Evolutionary conservation across 2,113 vertebrate species (phyloP).

Genomic region (Petrocephalus zakoni): DNA sequence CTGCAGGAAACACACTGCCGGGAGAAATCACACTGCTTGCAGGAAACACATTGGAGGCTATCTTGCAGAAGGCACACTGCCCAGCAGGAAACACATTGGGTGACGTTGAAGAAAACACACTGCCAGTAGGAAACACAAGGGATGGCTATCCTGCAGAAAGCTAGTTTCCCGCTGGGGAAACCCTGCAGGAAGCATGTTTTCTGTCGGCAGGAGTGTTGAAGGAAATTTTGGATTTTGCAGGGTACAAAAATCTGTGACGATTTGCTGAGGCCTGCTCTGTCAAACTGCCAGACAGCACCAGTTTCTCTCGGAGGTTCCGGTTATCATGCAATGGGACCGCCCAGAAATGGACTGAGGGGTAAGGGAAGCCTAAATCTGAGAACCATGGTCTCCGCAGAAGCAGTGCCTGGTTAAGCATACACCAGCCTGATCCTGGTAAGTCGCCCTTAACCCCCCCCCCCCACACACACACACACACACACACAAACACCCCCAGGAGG

Average conservation of each 20-base stretch:
- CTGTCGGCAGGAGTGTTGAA: neutral
- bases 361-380: neutral
- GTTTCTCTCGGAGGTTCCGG: neutral
- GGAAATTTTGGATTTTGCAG: neutral
- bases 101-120: too few relatives aligned
- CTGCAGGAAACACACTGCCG: too few relatives aligned
- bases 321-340: neutral
- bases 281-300: neutral
- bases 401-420: neutral
- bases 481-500: too few relatives aligned
- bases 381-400: neutral
- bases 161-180: too few relatives aligned
- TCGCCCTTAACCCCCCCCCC: neutral
- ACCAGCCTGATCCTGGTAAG: neutral
- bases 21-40: too few relatives aligned
- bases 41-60: too few relatives aligned
- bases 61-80: too few relatives aligned
- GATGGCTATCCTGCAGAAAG: neutral
- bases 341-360: neutral
- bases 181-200: neutral
- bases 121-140: neutral
- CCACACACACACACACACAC: too few relatives aligned
- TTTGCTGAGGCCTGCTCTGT: neutral
- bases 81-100: too few relatives aligned
- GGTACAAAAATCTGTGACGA: neutral